Evolutionary conservation across 2,797 vertebrate genomes (phyloP).

Genomic region (Brachyrhaphis roseni): DNA sequence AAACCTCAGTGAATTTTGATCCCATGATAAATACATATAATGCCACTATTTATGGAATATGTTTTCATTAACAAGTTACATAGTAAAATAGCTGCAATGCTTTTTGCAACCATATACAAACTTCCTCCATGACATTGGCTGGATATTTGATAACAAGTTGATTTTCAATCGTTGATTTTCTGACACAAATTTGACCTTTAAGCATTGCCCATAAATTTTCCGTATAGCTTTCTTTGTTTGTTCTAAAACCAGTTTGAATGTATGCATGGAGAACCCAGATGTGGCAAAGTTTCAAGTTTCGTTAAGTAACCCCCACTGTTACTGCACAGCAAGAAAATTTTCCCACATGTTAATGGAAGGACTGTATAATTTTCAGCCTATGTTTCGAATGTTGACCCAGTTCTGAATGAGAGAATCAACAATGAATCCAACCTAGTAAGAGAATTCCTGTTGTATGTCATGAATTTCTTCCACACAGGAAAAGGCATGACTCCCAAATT

Average conservation of each 20-base stretch:
- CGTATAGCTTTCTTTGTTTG: background rate
- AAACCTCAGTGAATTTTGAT: no score
- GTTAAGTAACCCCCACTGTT: no score
- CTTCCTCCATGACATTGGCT: background rate
- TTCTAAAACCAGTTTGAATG: background rate
- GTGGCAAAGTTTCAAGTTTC: background rate
- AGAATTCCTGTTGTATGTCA: background rate
- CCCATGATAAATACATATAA: no score
- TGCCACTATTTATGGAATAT: background rate
- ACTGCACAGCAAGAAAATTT: background rate
- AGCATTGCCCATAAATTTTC: background rate
- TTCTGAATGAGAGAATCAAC: background rate
- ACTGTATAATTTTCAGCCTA: background rate
- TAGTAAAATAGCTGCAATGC: background rate
- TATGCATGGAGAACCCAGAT: background rate
- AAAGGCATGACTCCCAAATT: background rate
- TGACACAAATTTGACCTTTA: background rate
- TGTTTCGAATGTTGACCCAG: background rate
- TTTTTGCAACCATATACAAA: background rate
- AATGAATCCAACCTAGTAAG: background rate
- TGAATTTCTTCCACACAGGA: background rate
- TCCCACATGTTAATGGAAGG: background rate
- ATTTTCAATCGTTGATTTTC: background rate
- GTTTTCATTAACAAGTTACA: background rate
- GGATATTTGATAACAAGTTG: background rate